Percentiles rank a stretch among this genome's conserved stretches.
These are phyloP conservation scores for Crypturellus tataupa DNA, from an alignment of 2,797 vertebrate genomes.

Conservation along the genomic window DNA sequence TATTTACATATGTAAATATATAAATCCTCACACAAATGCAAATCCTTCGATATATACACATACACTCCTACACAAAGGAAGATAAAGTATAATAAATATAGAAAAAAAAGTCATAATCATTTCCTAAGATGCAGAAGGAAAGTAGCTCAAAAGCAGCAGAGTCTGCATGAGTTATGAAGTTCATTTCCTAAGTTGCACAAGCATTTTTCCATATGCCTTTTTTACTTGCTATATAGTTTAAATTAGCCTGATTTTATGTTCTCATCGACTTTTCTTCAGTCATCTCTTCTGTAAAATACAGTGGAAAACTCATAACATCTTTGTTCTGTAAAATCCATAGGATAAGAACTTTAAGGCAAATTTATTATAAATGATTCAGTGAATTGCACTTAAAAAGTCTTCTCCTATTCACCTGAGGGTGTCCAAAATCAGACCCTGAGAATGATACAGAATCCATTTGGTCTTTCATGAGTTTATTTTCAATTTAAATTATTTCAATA, in stretches of 20 bases:
- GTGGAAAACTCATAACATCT: background rate
- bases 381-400: conserved; percentile 18
- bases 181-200: conserved; percentile 64
- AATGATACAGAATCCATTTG: too few relatives aligned
- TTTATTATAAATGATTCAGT: conserved; percentile 49
- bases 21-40: background rate
- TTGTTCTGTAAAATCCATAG: conserved; percentile 44
- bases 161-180: conserved; percentile 43
- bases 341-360: conserved; percentile 26
- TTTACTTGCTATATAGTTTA: conserved; percentile 54
- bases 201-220: conserved; percentile 70
- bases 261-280: conserved; percentile 51
- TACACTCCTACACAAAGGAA: background rate
- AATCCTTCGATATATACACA: background rate
- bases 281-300: conserved; percentile 8
- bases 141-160: conserved; percentile 35
- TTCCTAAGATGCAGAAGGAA: conserved; percentile 45
- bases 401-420: background rate
- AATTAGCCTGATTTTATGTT: conserved; percentile 71
- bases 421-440: background rate
- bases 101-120: conserved; percentile 13
- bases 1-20: conserved; percentile 62
- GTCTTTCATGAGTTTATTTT: background rate
- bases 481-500: background rate
- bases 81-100: conserved; percentile 16